phyloP scores from a whole-genome alignment of 2,888 invertebrate genomes.

The Meandrusa payeni region DNA sequence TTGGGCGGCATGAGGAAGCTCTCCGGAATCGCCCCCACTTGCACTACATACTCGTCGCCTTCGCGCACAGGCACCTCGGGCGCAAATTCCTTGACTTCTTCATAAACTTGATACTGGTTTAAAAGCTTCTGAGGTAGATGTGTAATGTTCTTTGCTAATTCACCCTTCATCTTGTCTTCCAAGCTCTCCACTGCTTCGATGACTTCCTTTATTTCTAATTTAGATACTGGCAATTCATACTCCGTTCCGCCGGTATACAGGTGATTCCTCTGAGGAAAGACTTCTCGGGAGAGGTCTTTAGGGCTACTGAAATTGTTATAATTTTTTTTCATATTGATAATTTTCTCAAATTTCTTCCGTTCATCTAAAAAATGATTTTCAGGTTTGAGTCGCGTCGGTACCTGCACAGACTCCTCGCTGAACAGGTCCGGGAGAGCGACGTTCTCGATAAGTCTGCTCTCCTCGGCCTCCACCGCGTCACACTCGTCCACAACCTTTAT shows the following conservation, averaged over 20 bases:
- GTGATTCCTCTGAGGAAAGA: constrained; percentile 43
- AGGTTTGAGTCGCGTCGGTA: constrained; percentile 83
- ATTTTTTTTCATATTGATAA: constrained; percentile 71
- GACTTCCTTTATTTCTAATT: constrained; percentile 66
- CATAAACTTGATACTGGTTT: constrained; percentile 60
- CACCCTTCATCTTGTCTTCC: constrained; percentile 59
- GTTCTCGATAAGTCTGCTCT: constrained; percentile 70
- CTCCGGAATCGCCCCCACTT: constrained; percentile 50
- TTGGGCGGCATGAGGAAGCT: constrained; percentile 58
- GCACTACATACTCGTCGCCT: constrained; percentile 61
- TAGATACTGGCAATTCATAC: constrained; percentile 69
- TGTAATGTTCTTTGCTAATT: constrained; percentile 45
- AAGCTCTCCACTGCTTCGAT: constrained; percentile 67
- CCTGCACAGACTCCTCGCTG: constrained; percentile 82
- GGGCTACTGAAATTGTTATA: constrained; percentile 76
- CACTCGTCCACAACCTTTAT: constrained; percentile 94
- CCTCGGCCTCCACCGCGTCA: constrained; percentile 81
- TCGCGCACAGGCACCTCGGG: constrained; percentile 60
- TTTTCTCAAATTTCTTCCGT: constrained; percentile 64
- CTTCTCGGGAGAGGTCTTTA: constrained; percentile 55
- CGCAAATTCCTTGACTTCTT: constrained; percentile 55
- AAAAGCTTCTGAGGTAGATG: constrained; percentile 31
- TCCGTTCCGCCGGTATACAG: constrained; percentile 49
- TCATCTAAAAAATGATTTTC: constrained; percentile 77
- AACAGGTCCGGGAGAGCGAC: constrained; percentile 57